Base-by-base conservation (phyloP, 2,888 invertebrate species). In the Lycophotia porphyrea region DNA sequence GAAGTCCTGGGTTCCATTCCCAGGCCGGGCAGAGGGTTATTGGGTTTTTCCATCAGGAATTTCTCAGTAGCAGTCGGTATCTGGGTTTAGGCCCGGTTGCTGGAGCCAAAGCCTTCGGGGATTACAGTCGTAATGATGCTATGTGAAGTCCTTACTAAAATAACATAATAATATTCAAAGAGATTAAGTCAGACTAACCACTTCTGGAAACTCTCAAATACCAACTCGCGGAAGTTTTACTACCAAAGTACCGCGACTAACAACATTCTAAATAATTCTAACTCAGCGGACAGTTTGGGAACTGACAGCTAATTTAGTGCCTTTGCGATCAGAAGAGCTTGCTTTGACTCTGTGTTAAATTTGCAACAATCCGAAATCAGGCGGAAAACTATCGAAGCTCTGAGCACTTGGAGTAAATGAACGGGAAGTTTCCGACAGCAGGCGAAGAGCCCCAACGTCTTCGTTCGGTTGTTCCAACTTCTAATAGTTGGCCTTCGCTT, bases 361-460 rank as follows among this genome's bases (percentile, higher is more conserved):
- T 94, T 93, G 94, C 93, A 93, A 92, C 93, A 93, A 94, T 94
- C 91, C 90, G 87, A 93, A 95, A 93, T 93, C 94, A 93, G 93
- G 92, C 93, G 94, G 93, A 93, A 93, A 94, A 93, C 93, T 94
- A 93, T 93, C 89, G 90, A 83, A 92, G 93, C 91, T 91, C 90
- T 81, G 84, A 75, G 88, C 88, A 93, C 91, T 91, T 89, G 82
- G 85, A 78, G 89, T 88, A 91, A 93, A 93, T 91, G 92, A 93
- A 93, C 93, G 80, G 85, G 89, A 94, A 95, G 92, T 94, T 94
- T 92, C 87, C 85, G 89, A 90, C 91, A 91, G 91, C 81, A 81
- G 85, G 77, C 88, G 86, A 90, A 87, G 88, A 92, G 88, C 88
- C 87, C 84, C 85, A 90, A 90, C 90, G 88, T 92, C 92, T 91